Conservation (phyloP, 92 coral and sea anemone genomes). For the Paragorgia papillata region DNA sequence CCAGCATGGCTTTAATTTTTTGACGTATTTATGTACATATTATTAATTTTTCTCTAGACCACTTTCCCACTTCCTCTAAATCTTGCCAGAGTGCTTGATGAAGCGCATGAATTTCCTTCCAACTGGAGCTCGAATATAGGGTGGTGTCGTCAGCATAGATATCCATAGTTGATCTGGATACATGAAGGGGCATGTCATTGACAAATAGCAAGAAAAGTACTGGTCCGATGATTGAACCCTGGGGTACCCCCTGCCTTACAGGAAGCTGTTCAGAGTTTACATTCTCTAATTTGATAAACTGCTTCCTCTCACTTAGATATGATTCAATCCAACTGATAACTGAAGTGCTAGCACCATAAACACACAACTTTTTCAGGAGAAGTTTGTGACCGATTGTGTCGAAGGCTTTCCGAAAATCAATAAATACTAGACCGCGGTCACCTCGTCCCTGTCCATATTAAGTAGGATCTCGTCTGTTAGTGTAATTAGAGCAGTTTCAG, state of each 20-base stretch:
- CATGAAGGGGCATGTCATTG: constrained; percentile 28
- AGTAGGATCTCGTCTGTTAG: constrained; percentile 48
- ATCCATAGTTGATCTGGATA: not conserved
- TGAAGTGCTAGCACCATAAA: constrained; percentile 29
- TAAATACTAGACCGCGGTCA: constrained; percentile 41
- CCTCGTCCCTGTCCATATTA: constrained; percentile 43
- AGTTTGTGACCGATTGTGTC: constrained; percentile 42
- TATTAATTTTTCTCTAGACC: constrained; percentile 44
- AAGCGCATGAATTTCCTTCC: constrained; percentile 7
- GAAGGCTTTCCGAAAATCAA: constrained; percentile 48
- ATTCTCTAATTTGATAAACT: constrained; percentile 41
- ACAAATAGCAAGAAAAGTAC: constrained; percentile 19
- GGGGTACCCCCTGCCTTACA: constrained; percentile 35
- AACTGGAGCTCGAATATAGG: constrained; percentile 7
- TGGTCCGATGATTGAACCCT: constrained; percentile 40
- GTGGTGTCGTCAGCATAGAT: constrained; percentile 47
- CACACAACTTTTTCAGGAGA: constrained; percentile 24
- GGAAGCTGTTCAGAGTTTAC: constrained; percentile 27
- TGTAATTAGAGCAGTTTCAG: constrained; percentile 55
- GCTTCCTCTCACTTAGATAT: constrained; percentile 36
- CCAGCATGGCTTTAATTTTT: constrained; percentile 39
- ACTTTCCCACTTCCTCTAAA: constrained; percentile 19
- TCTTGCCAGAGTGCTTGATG: constrained; percentile 24
- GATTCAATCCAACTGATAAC: constrained; percentile 42
- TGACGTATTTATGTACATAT: constrained; percentile 28